Base-by-base conservation (phyloP, 2,888 invertebrate genomes). In the Dinocampus coccinellae region DNA sequence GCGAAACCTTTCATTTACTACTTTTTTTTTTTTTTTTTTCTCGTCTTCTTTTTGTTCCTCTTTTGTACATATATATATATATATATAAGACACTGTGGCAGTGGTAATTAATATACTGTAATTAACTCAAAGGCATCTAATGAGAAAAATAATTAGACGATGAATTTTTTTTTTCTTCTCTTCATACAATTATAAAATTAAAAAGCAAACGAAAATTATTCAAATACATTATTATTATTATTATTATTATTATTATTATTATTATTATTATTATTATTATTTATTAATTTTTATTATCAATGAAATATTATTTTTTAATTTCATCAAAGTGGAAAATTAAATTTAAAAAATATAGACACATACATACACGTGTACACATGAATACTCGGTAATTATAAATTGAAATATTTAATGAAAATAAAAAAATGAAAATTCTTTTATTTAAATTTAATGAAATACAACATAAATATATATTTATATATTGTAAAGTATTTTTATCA, bases 81-180 rank as follows among this genome's bases (percentile, higher is more conserved):
- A 11, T 55, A 55, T 33, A 36, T 13, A 16, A 22, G 62, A 13
- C 22, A 11, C 53, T 26, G 22, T 62, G 42, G 42, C 24, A 62
- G 42, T 13, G 75, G 79, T 78, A 80, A 83, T 82, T 80, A 82
- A 81, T 79, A 81, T 73, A 72, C 78, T 16, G 16, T 78, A 79
- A 83, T 83, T 80, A 80, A 80, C 76, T 77, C 69, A 75, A 57
- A 55, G 75, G 66, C 72, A 72, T 42, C 39, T 29, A 60, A 74
- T 69, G 73, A 76, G 72, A 76, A 78, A 76, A 84, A 81, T 84
- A 83, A 85, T 83, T 83, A 81, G 77, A 78, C 82, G 82, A 84
- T 84, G 81, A 83, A 29, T 29, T 29, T 82, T 83, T 80, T 78
- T 78, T 84, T 82, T 78, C 16, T 47, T 47, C 16, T 47, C n/a